Percentiles rank a stretch among this genome's conserved stretches.
phyloP scores from a whole-genome alignment of 2,888 invertebrate species.

The Pediacus dermestoides region DNA sequence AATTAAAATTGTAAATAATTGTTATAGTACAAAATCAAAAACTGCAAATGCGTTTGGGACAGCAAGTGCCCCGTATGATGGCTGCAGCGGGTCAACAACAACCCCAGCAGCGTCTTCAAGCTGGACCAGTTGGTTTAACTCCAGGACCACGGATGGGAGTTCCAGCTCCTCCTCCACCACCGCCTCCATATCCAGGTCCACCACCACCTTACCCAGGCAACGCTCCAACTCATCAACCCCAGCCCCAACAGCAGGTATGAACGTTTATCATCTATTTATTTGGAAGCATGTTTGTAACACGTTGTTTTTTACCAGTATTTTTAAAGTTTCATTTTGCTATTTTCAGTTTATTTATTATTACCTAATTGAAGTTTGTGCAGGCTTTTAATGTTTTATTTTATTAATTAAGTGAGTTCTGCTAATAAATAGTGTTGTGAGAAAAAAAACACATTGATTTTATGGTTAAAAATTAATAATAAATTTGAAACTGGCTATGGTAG shows the following conservation, averaged over 20 bases:
- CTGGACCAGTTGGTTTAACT: conserved; percentile 43
- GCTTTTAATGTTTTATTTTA: too few relatives aligned
- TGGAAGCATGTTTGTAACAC: background rate
- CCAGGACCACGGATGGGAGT: conserved; percentile 47
- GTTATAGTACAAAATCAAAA: conserved; percentile 47
- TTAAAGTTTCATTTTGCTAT: background rate
- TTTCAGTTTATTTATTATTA: conserved; percentile 2
- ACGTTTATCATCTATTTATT: too few relatives aligned
- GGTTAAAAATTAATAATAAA: too few relatives aligned
- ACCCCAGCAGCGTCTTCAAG: conserved; percentile 22
- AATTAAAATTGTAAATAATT: background rate
- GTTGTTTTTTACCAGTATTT: background rate
- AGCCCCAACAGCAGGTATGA: conserved; percentile 14
- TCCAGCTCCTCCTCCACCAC: conserved; percentile 61
- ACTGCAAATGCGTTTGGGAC: conserved; percentile 45
- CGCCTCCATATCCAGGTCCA: conserved; percentile 70
- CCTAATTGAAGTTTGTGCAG: too few relatives aligned
- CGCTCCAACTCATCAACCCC: conserved; percentile 27
- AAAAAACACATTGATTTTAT: too few relatives aligned
- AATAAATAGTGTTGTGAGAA: too few relatives aligned
- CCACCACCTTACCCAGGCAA: conserved; percentile 67
- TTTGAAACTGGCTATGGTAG: conserved; percentile 1
- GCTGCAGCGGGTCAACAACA: conserved; percentile 21
- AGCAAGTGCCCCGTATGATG: conserved; percentile 34
- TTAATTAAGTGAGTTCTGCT: too few relatives aligned